Percentiles rank a stretch among this genome's conserved stretches.
These are phyloP conservation scores for Scophthalmus maximus DNA, from an alignment of 2,113 vertebrate species.

Conservation along the genomic window DNA sequence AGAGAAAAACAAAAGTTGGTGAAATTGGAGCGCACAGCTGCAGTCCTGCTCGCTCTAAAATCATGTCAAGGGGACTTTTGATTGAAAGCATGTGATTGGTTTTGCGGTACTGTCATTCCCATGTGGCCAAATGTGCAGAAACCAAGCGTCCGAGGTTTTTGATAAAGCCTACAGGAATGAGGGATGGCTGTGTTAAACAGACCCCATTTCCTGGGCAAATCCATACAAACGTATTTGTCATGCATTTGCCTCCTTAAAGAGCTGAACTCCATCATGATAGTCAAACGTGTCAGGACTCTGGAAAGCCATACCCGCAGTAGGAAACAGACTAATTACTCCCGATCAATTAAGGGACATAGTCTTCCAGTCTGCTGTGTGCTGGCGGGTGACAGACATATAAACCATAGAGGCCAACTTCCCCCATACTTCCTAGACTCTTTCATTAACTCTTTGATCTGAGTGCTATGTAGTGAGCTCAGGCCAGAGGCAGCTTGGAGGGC, in stretches of 20 bases:
- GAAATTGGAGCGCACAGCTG: slow-evolving; percentile 33
- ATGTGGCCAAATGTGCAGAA: slow-evolving; percentile 48
- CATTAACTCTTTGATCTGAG: slow-evolving; percentile 76
- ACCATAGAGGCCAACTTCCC: slow-evolving; percentile 68
- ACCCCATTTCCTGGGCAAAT: slow-evolving; percentile 18
- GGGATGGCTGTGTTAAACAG: slow-evolving; percentile 13
- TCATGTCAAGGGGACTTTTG: slow-evolving; percentile 57
- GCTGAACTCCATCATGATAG: slow-evolving; percentile 39
- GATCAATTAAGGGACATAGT: slow-evolving; percentile 71
- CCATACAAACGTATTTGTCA: slow-evolving; percentile 26
- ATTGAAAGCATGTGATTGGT: slow-evolving; percentile 55
- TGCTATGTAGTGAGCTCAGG: slow-evolving; percentile 46
- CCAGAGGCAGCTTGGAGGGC: slow-evolving; percentile 49
- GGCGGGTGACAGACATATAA: slow-evolving; percentile 69
- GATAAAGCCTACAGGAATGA: slow-evolving; percentile 15
- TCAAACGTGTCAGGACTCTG: slow-evolving; percentile 43
- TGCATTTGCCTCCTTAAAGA: slow-evolving; percentile 2
- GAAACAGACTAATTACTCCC: slow-evolving; percentile 67
- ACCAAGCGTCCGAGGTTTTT: slow-evolving; percentile 28
- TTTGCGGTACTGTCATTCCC: slow-evolving; percentile 47
- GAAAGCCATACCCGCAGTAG: slow-evolving; percentile 29
- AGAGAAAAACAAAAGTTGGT: slow-evolving; percentile 28
- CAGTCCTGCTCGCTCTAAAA: slow-evolving; percentile 38
- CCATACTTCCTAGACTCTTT: slow-evolving; percentile 62
- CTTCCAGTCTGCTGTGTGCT: slow-evolving; percentile 65